These are phyloP conservation scores for Acipenser transmontanus DNA, from an alignment of 2,797 vertebrate species.

Conservation along the genomic window DNA sequence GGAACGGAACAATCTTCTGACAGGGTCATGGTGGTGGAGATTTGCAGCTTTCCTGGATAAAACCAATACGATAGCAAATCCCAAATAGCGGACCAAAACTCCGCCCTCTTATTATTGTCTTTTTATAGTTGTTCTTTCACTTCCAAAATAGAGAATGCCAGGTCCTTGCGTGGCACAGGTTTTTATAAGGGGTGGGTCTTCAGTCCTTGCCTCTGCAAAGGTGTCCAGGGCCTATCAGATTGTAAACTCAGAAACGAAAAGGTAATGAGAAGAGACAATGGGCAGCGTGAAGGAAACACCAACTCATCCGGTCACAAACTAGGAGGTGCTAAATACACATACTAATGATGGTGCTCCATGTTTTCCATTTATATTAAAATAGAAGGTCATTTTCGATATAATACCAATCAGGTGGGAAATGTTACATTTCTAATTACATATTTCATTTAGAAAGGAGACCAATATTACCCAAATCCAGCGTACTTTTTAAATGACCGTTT, in stretches of 20 bases:
- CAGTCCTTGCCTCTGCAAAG: constrained; percentile 40
- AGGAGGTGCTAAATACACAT: too few species aligned
- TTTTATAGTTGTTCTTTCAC: neutral
- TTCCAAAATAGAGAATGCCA: constrained; percentile 24
- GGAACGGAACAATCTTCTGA: constrained; percentile 45
- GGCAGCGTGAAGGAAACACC: too few species aligned
- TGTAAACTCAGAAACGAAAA: constrained; percentile 41
- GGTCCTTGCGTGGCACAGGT: constrained; percentile 27
- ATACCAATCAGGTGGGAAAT: too few species aligned
- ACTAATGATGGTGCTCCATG: too few species aligned
- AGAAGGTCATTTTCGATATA: too few species aligned
- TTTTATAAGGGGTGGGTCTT: constrained; percentile 46
- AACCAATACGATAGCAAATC: constrained; percentile 8
- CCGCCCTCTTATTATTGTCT: neutral
- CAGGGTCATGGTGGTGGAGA: constrained; percentile 52
- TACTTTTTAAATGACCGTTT: too few species aligned
- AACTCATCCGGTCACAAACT: too few species aligned
- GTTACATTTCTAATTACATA: too few species aligned
- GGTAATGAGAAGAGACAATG: too few species aligned
- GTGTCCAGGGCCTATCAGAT: constrained; percentile 61
- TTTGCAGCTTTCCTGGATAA: constrained; percentile 5
- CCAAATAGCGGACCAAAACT: constrained; percentile 13
- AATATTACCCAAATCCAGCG: too few species aligned
- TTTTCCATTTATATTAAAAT: too few species aligned
- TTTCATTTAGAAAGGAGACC: too few species aligned